These are phyloP conservation scores for Neopelma chrysocephalum DNA, from an alignment of 2,797 vertebrate genomes.

Conservation along the genomic window DNA sequence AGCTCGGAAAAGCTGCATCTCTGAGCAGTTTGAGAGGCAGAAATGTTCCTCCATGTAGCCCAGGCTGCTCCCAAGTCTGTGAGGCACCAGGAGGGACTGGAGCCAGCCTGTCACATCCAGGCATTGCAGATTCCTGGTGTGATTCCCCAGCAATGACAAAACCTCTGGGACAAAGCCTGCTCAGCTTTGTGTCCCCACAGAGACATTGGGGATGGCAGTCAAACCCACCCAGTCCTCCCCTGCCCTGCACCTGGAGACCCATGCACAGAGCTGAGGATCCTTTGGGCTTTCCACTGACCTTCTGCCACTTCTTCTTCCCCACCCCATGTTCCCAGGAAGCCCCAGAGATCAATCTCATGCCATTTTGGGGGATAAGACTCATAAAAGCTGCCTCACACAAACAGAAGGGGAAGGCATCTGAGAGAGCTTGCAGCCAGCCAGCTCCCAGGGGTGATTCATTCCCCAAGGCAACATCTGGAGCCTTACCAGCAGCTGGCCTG, in stretches of 20 bases:
- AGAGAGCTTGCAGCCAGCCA: rapidly evolving
- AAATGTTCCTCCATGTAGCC: rapidly evolving
- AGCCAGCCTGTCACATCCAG: background rate
- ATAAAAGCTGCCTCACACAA: background rate
- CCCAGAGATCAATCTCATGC: background rate
- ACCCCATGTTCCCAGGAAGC: rapidly evolving
- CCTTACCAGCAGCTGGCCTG: background rate
- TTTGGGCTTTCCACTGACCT: background rate
- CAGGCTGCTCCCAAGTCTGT: background rate
- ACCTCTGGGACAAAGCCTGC: background rate
- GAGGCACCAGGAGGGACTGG: background rate
- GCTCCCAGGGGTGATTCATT: background rate
- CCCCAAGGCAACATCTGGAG: background rate
- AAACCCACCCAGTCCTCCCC: rapidly evolving
- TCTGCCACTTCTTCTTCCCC: background rate
- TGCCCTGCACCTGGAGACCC: background rate
- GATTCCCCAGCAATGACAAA: background rate
- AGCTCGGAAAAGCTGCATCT: background rate
- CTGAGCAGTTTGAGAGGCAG: background rate
- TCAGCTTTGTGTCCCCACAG: background rate
- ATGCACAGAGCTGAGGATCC: background rate
- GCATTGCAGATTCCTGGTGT: background rate
- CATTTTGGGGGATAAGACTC: rapidly evolving
- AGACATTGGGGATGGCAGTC: rapidly evolving
- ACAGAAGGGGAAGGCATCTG: background rate